Percentiles rank a stretch among this genome's conserved stretches.
These are phyloP conservation scores for Norana najaformis DNA, from an alignment of 2,888 invertebrate genomes.

Conservation along the genomic window DNA sequence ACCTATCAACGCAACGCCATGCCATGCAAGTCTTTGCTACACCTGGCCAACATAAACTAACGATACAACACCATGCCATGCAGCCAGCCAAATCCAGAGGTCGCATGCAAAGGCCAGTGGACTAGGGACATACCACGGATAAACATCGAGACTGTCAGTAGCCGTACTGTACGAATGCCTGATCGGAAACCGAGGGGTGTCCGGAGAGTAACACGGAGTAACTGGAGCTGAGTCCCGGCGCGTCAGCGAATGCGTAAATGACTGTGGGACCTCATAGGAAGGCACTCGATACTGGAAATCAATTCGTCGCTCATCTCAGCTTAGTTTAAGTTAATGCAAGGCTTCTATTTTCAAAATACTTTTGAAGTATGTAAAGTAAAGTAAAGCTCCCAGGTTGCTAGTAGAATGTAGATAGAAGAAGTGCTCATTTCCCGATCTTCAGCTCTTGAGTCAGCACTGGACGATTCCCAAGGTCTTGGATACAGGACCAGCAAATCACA, in stretches of 20 bases:
- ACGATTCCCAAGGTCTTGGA: no score
- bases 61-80: background rate
- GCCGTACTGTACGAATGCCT: background rate
- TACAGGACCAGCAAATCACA: no score
- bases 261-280: background rate
- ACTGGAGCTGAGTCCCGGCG: slow-evolving; percentile 14
- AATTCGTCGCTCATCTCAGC: background rate
- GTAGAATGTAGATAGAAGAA: no score
- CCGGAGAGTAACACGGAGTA: background rate
- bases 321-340: background rate
- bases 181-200: background rate
- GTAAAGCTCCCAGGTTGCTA: background rate
- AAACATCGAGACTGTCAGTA: background rate
- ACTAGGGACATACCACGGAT: background rate
- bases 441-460: no score
- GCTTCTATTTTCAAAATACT: background rate
- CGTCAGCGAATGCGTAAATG: background rate
- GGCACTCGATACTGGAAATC: background rate
- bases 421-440: background rate
- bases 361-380: background rate
- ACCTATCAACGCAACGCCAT: background rate
- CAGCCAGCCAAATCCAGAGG: background rate
- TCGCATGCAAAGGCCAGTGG: background rate
- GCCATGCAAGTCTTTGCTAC: background rate
- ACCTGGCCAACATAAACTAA: no score